Evolutionary conservation across 2,888 invertebrate species (phyloP), one percentile per base, ranked within the genome.

Genomic region (Chironomus tentans): DNA sequence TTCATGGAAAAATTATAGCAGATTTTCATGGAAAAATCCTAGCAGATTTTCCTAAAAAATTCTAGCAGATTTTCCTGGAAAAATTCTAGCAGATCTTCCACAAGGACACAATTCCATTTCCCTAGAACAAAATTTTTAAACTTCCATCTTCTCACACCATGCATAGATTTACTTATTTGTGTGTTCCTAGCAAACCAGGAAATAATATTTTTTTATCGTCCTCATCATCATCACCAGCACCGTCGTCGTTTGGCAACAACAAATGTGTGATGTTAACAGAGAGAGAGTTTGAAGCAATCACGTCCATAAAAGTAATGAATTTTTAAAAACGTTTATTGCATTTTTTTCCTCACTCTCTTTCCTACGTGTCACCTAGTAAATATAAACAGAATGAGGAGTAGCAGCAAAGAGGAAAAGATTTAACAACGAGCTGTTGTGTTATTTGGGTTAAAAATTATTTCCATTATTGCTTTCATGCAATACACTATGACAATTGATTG

Each of bases 301-400:
- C 65, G 65, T 65, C 24, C 24, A 24, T 65, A 24, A 65, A 24
- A 65, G 65, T 65, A 65, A 65, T 65, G 65, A 65, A 65, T 65
- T 65, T 65, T 65, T 65, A 65, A 65, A 65, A 65, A 65, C 65
- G 24, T 65, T 65, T 65, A 65, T 65, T 65, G 65, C 65, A 65
- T 65, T 65, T 65, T 65, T 65, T 28, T 28, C 28, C 38, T 38
- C 38, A 10, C 10, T 7, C 38, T 38, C 4, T 38, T 10, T 38
- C 2, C 65, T 65, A 65, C 65, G 65, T 65, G 65, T 65, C 65
- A 65, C 21, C 13, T 22, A 65, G 65, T 65, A 65, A 65, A 65
- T 56, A 56, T 65, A 65, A 21, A 65, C 65, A 65, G 24, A 18
- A 65, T 22, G 24, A 65, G 13, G n/a, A 50, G 50, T 15, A 15